These are phyloP conservation scores for Taxidea taxus DNA, from an alignment of 2,113 vertebrate species.

Conservation along the genomic window DNA sequence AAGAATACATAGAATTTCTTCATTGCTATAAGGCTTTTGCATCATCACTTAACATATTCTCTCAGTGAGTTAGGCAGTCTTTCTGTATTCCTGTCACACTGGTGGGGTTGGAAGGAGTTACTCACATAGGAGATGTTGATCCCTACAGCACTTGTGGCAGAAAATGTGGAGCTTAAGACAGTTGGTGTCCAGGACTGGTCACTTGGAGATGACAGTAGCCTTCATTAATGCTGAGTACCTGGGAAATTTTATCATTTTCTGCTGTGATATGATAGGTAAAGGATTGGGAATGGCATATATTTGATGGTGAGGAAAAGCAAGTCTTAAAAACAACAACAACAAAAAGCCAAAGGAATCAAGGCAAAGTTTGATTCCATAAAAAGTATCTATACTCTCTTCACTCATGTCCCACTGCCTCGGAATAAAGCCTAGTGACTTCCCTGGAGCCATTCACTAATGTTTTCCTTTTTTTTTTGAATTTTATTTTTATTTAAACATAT, in stretches of 20 bases:
- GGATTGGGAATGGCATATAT: not conserved
- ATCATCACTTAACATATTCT: not conserved
- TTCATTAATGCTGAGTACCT: not conserved
- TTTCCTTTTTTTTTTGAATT: conserved; percentile 18
- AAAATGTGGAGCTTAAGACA: not conserved
- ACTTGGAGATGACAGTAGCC: not conserved
- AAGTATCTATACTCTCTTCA: not conserved
- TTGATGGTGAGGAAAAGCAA: not conserved
- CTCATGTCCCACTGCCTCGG: not conserved
- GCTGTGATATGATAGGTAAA: not conserved
- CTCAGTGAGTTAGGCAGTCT: not conserved
- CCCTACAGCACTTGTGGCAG: not conserved
- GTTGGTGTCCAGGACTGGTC: not conserved
- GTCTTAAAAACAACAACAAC: not conserved
- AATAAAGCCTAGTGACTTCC: not conserved
- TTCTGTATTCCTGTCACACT: not conserved
- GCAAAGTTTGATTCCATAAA: not conserved
- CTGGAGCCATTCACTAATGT: too few relatives aligned
- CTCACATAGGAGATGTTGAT: not conserved
- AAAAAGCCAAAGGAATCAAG: not conserved
- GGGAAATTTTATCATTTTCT: not conserved
- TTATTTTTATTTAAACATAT: too few relatives aligned
- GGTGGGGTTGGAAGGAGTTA: not conserved
- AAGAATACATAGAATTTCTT: not conserved
- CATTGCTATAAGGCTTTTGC: not conserved